phyloP scores from a whole-genome alignment of 2,113 vertebrate species.

The Leucoraja erinaceus region DNA sequence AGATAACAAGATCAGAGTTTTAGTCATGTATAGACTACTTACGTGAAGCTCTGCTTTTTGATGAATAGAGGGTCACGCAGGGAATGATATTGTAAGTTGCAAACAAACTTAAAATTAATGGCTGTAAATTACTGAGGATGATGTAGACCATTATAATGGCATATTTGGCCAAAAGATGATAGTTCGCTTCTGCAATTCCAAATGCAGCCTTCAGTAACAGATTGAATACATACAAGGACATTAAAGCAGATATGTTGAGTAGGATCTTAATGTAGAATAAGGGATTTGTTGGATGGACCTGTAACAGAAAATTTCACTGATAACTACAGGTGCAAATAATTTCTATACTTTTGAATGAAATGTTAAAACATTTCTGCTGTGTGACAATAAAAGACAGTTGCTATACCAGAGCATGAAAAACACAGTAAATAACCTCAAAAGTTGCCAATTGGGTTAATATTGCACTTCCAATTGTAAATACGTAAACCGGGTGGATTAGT shows the following conservation, averaged over 20 bases:
- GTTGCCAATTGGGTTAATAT: neutral
- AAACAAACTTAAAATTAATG: neutral
- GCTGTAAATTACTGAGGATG: slow-evolving; percentile 12
- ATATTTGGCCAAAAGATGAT: slow-evolving; percentile 34
- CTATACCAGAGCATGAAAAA: neutral
- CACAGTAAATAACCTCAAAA: neutral
- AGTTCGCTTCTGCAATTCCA: slow-evolving; percentile 31
- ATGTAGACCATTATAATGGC: slow-evolving; percentile 21
- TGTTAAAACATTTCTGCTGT: neutral
- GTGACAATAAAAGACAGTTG: neutral
- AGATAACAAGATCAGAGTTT: too few relatives aligned
- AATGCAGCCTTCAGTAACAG: slow-evolving; percentile 32
- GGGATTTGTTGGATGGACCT: slow-evolving; percentile 18
- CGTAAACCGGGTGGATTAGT: neutral
- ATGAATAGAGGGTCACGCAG: neutral
- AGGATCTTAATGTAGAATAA: slow-evolving; percentile 34
- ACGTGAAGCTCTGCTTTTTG: slow-evolving; percentile 32
- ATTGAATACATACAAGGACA: slow-evolving; percentile 30
- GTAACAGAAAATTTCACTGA: neutral
- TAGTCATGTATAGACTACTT: neutral
- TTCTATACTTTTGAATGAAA: neutral
- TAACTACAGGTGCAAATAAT: neutral
- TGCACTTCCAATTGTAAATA: neutral
- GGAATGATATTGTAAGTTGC: slow-evolving; percentile 36
- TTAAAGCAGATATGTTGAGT: slow-evolving; percentile 10